Evolutionary conservation across 2,797 vertebrate genomes (phyloP), one percentile per base, ranked within the genome.

Genomic region (Fratercula arctica): DNA sequence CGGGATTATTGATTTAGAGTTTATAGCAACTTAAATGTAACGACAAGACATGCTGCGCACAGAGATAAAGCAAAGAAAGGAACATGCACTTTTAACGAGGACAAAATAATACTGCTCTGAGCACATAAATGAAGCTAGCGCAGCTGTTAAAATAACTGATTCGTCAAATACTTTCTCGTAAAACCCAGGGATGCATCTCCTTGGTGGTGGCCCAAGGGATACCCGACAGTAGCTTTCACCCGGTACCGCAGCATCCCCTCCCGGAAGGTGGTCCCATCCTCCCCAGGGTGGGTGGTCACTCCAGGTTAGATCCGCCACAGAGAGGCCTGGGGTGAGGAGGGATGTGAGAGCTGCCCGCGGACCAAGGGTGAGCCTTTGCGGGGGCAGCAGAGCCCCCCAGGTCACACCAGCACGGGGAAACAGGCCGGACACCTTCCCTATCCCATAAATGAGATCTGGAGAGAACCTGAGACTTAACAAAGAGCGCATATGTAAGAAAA

Each of bases 1-100:
- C 80, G 17, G 85, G 74, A 84, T 93, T 97, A 97, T 96, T 91
- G 97, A 97, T 96, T 96, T 87, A 87, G 95, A 70, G 45, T 84
- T 91, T 35, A 86, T 13, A 89, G 84, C 89, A 89, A 94, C 14
- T 46, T 57, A 82, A 87, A 68, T 14, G n/a, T 90, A 85, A 83
- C 69, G 81, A 48, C 35, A 53, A 89, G 87, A 81, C 26, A 16
- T 10, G 73, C 59, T 66, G 84, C 35, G 53, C 53, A 50, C 5
- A 28, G 59, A 85, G 16, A 39, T 16, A 84, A 56, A 77, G 76
- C 60, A 63, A 46, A 66, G 72, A 31, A 59, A 94, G 66, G 79
- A 87, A 67, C 35, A 15, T 31, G 83, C 56, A 23, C 64, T 92
- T 87, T 45, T 61, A 85, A 73, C 21, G 17, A 59, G 45, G 46